These are phyloP conservation scores for Agrilus cyanescens DNA, from an alignment of 2,888 invertebrate genomes.

Conservation along the genomic window DNA sequence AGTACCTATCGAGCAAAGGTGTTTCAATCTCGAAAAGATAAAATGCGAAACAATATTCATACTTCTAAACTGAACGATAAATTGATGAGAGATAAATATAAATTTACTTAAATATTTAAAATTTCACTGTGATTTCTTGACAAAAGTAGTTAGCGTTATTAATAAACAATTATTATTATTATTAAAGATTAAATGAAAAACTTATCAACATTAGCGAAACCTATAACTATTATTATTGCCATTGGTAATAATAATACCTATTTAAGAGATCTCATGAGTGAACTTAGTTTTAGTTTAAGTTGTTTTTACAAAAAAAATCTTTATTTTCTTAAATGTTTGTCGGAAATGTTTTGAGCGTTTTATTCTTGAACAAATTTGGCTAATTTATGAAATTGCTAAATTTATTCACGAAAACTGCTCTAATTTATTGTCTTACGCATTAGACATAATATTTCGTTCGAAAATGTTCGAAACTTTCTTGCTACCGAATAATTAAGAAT, in stretches of 20 bases:
- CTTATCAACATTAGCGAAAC: slow-evolving; percentile 16
- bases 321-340: slow-evolving; percentile 24
- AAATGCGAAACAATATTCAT: slow-evolving; percentile 20
- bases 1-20: too few relatives aligned
- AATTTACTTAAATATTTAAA: slow-evolving; percentile 21
- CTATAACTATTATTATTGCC: slow-evolving; percentile 18
- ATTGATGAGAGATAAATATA: slow-evolving; percentile 6
- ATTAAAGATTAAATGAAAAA: slow-evolving; percentile 16
- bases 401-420: too few relatives aligned
- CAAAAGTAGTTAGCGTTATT: slow-evolving; percentile 31
- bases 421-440: too few relatives aligned
- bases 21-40: slow-evolving; percentile 9
- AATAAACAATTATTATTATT: slow-evolving; percentile 15
- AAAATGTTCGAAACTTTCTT: slow-evolving; percentile 13
- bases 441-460: slow-evolving; percentile 13
- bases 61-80: too few relatives aligned
- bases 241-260: slow-evolving; percentile 27
- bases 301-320: slow-evolving; percentile 33
- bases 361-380: too few relatives aligned
- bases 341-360: background rate
- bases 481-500: slow-evolving; percentile 12
- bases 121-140: slow-evolving; percentile 40
- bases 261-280: slow-evolving; percentile 38
- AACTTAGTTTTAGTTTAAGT: slow-evolving; percentile 30
- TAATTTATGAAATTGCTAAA: too few relatives aligned